phyloP scores from a whole-genome alignment of 2,888 invertebrate species.

The Cartodere bifasciata region DNA sequence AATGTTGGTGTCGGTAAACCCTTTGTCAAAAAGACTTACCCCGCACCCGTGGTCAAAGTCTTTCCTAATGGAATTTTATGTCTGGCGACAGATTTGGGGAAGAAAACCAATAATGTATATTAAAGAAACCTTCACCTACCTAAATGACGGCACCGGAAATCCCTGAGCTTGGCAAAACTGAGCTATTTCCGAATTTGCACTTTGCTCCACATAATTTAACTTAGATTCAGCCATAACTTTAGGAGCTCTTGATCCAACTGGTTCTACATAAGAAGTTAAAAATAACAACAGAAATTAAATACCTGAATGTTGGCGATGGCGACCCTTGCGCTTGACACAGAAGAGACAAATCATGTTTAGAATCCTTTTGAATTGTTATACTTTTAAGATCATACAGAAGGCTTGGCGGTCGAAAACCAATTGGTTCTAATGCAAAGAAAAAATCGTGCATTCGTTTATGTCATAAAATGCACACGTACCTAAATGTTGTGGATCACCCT shows the following conservation, averaged over 20 bases:
- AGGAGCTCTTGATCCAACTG: constrained; percentile 34
- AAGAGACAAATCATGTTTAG: constrained; percentile 29
- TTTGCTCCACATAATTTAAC: constrained; percentile 21
- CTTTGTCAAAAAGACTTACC: no score
- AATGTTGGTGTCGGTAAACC: constrained; percentile 44
- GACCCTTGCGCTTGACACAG: constrained; percentile 45
- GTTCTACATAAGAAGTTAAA: constrained; percentile 32
- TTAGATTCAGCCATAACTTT: constrained; percentile 32
- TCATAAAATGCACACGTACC: no score
- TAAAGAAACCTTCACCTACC: constrained; percentile 27
- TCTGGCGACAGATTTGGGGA: no score
- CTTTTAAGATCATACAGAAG: constrained; percentile 25
- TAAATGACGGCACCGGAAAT: constrained; percentile 40
- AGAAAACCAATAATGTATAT: no score
- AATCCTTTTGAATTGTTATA: constrained; percentile 27
- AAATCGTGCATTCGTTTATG: constrained; percentile 2
- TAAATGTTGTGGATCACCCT: constrained; percentile 11
- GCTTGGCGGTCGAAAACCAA: constrained; percentile 27
- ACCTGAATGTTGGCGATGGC: constrained; percentile 45
- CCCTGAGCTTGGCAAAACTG: constrained; percentile 47
- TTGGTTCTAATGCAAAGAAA: constrained; percentile 22
- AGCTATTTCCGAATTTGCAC: constrained; percentile 19
- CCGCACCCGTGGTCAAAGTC: no score
- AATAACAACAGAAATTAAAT: constrained; percentile 23
- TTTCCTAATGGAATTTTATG: no score